These are phyloP conservation scores for Holocentrus rufus DNA, from an alignment of 2,797 vertebrate species.

Conservation along the genomic window DNA sequence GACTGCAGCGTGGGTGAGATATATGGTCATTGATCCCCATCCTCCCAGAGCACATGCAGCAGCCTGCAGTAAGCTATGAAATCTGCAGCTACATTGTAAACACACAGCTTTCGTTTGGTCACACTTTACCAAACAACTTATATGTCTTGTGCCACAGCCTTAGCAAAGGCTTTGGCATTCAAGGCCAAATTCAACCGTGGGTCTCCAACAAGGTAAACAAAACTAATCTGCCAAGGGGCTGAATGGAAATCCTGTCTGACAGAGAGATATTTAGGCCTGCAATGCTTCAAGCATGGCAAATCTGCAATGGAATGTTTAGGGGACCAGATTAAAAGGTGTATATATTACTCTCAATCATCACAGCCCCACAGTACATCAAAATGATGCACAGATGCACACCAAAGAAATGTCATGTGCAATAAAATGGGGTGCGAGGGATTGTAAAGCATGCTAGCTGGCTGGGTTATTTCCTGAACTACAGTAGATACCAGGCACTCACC, in stretches of 20 bases:
- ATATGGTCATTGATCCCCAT: constrained; percentile 6
- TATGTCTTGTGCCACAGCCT: not conserved
- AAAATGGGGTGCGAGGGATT: not conserved
- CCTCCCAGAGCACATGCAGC: constrained; percentile 11
- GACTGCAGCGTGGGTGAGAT: constrained; percentile 4
- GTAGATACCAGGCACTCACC: constrained; percentile 74
- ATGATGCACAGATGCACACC: constrained; percentile 1
- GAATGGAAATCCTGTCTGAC: not conserved
- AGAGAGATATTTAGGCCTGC: not conserved
- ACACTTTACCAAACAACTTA: not conserved
- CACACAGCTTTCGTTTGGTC: not conserved
- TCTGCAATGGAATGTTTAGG: not conserved
- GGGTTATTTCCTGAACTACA: no score
- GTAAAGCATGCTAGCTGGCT: no score
- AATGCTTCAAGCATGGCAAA: not conserved
- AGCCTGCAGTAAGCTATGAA: not conserved
- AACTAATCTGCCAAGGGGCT: no score
- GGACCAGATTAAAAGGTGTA: no score
- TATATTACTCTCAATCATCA: no score
- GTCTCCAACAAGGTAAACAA: no score
- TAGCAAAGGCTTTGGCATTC: no score
- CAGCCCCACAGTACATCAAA: not conserved
- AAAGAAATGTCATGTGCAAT: constrained; percentile 2
- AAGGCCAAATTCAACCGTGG: no score
- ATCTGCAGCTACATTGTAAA: not conserved